phyloP scores from a whole-genome alignment of 2,888 invertebrate genomes.

The Dasysyrphus tricinctus region DNA sequence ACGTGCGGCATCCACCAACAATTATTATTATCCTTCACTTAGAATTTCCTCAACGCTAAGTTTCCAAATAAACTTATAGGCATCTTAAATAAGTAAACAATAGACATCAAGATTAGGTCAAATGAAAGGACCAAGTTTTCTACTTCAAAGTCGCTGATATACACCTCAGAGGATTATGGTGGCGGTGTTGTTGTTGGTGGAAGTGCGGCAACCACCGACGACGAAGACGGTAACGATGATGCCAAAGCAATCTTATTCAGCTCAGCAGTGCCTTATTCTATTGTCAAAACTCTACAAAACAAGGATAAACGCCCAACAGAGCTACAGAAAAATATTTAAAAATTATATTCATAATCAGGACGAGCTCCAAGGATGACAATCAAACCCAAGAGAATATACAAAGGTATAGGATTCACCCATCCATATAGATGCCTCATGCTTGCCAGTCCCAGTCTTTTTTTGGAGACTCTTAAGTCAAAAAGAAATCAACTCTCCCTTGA shows the following conservation, averaged over 20 bases:
- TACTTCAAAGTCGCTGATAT: constrained; percentile 48
- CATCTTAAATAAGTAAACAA: constrained; percentile 62
- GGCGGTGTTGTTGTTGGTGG: background rate
- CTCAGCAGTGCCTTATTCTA: constrained; percentile 14
- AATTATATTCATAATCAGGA: constrained; percentile 65
- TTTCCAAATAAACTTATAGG: constrained; percentile 62
- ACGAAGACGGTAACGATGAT: background rate
- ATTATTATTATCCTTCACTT: constrained; percentile 12
- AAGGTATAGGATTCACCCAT: background rate
- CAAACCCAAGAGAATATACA: constrained; percentile 17
- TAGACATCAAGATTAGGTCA: constrained; percentile 62
- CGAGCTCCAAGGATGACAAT: constrained; percentile 10
- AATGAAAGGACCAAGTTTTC: constrained; percentile 67
- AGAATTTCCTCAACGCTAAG: constrained; percentile 25
- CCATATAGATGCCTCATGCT: constrained; percentile 8
- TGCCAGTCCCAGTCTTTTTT: background rate
- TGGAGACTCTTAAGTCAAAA: constrained; percentile 24
- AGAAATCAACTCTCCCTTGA: constrained; percentile 67
- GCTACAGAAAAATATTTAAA: constrained; percentile 20
- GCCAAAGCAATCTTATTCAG: background rate
- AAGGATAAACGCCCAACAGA: constrained; percentile 35
- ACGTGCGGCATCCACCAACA: background rate
- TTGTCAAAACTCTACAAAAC: constrained; percentile 54
- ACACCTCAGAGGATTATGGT: constrained; percentile 3
- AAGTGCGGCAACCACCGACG: background rate